Evolutionary conservation across 2,888 invertebrate species (phyloP).

Genomic region (Pristionchus mayeri): DNA sequence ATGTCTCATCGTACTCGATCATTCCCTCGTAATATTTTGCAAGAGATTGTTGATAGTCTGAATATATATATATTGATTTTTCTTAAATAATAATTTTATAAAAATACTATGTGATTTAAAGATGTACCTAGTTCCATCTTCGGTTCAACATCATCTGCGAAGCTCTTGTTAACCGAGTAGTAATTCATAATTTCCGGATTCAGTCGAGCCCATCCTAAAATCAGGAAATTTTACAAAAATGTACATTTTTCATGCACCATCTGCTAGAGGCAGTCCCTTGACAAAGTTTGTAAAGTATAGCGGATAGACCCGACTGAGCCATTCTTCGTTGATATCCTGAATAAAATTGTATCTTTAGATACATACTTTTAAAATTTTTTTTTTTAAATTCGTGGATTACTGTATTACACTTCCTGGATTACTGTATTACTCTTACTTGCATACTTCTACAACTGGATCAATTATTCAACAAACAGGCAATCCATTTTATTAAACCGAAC

Average conservation of each 20-base stretch:
- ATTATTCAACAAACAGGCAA: too few species aligned
- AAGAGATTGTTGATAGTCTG: background rate
- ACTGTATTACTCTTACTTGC: too few species aligned
- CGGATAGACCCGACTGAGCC: background rate
- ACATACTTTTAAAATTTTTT: too few species aligned
- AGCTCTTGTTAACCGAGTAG: background rate
- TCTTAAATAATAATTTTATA: too few species aligned
- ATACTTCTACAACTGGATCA: too few species aligned
- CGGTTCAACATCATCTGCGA: background rate
- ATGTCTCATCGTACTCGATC: background rate
- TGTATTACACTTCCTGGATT: too few species aligned
- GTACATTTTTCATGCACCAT: background rate
- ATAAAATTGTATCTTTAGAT: too few species aligned
- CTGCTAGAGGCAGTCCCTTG: background rate
- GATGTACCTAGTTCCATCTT: too few species aligned
- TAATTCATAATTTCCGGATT: background rate
- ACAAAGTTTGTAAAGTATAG: background rate
- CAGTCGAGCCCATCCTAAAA: background rate
- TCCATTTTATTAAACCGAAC: too few species aligned
- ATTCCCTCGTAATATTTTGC: background rate
- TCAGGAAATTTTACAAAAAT: background rate
- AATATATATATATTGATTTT: too few species aligned
- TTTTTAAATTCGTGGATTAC: too few species aligned
- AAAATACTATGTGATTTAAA: too few species aligned
- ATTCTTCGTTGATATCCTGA: slow-evolving; percentile 3